phyloP scores from a whole-genome alignment of 1,140 invertebrate genomes.

The Apis mellifera region Amel_HAv3.1 CM009937.2:11985501-11986000 shows the following conservation, averaged over 20 bases:
- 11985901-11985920: too few relatives aligned
- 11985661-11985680: slow-evolving; percentile 69
- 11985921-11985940: too few relatives aligned
- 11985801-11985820: slow-evolving; percentile 68
- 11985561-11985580: slow-evolving; percentile 14
- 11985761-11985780: slow-evolving; percentile 48
- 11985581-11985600: slow-evolving; percentile 49
- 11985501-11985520: not conserved
- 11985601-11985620: slow-evolving; percentile 6
- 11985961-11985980: not conserved
- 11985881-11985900: too few relatives aligned
- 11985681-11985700: slow-evolving; percentile 72
- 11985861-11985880: too few relatives aligned
- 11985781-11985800: slow-evolving; percentile 68
- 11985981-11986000: slow-evolving; percentile 84
- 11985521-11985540: not conserved
- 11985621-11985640: slow-evolving; percentile 45
- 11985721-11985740: slow-evolving; percentile 8
- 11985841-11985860: too few relatives aligned
- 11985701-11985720: slow-evolving; percentile 66
- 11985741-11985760: slow-evolving; percentile 8
- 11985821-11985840: too few relatives aligned
- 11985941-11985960: too few relatives aligned
- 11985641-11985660: slow-evolving; percentile 34
- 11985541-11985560: not conserved